Evolutionary conservation across 2,888 invertebrate genomes (phyloP), one percentile per base, ranked within the genome.

Genomic region (Brenthis ino): DNA sequence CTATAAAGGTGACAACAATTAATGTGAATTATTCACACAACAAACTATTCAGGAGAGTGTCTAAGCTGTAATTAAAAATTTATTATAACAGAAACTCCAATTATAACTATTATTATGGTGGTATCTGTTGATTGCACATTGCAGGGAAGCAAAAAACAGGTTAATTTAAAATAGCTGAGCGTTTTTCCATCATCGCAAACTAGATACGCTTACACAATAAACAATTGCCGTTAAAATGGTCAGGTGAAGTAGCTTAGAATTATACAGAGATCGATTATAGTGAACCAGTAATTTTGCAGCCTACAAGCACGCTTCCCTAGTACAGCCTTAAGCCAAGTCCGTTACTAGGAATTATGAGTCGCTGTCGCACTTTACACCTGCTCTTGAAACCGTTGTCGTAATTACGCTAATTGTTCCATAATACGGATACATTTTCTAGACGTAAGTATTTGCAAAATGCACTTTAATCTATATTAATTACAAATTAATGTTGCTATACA

Each of bases 261-360:
- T 85, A 82, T 83, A 82, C 78, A 82, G 82, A 83, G 83, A 84
- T 87, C 84, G 84, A 87, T 90, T 89, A 88, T 81, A 82, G 82
- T 79, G 80, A 82, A 85, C 85, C 78, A 84, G 88, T 85, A 88
- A 88, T 89, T 89, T 89, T 77, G 82, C 86, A 86, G 85, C 82
- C 83, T 82, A 88, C 87, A 85, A 83, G 84, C 88, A 88, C 83
- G 88, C 86, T 89, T 89, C 86, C 85, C 85, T 85, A 85, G 85
- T 83, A 86, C 82, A 82, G 88, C 89, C 89, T 84, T 84, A 85
- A 90, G 90, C 86, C 83, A 82, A 84, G 85, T 83, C 90, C 87
- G 89, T 89, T 90, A 86, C 87, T 84, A 88, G 85, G 85, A 87
- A 91, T 91, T 89, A 89, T 89, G 86, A 89, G 82, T 85, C 74